Conservation (phyloP, 1,140 invertebrate species). For the Panonychus citri region DNA sequence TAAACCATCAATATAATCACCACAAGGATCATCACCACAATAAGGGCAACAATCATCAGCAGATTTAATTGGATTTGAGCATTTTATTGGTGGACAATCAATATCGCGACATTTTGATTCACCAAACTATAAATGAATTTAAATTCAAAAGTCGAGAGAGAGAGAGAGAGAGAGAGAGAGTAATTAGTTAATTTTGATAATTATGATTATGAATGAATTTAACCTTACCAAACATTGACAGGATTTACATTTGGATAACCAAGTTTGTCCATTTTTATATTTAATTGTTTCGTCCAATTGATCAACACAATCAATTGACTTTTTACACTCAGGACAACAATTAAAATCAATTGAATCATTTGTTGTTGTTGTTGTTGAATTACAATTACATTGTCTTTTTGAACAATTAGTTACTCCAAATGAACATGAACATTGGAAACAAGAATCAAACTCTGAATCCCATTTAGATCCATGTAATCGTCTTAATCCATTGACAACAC, state of each 20-base stretch:
- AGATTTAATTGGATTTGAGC: slow-evolving; percentile 36
- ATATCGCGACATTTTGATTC: slow-evolving; percentile 70
- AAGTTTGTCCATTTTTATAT: slow-evolving; percentile 14
- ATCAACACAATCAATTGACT: slow-evolving; percentile 11
- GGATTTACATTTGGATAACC: slow-evolving; percentile 15
- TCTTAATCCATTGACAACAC: neutral
- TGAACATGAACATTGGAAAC: slow-evolving; percentile 11
- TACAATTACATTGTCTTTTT: slow-evolving; percentile 12
- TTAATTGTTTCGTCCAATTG: slow-evolving; percentile 9
- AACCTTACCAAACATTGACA: slow-evolving; percentile 15
- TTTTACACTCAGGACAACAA: slow-evolving; percentile 15
- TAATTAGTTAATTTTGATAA: neutral
- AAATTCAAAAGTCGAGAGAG: neutral
- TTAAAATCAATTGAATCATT: slow-evolving; percentile 8
- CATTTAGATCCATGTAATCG: neutral
- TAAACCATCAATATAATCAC: neutral
- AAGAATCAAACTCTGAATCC: slow-evolving; percentile 1
- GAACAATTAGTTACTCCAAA: slow-evolving; percentile 12
- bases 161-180: neutral
- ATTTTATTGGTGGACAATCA: slow-evolving; percentile 47
- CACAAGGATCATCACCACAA: slow-evolving; percentile 35
- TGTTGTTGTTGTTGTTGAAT: no score
- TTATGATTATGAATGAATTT: neutral
- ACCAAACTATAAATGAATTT: slow-evolving; percentile 38
- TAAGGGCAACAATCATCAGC: slow-evolving; percentile 44